Evolutionary conservation across 2,113 vertebrate species (phyloP).

Genomic region (Nipponia nippon): DNA sequence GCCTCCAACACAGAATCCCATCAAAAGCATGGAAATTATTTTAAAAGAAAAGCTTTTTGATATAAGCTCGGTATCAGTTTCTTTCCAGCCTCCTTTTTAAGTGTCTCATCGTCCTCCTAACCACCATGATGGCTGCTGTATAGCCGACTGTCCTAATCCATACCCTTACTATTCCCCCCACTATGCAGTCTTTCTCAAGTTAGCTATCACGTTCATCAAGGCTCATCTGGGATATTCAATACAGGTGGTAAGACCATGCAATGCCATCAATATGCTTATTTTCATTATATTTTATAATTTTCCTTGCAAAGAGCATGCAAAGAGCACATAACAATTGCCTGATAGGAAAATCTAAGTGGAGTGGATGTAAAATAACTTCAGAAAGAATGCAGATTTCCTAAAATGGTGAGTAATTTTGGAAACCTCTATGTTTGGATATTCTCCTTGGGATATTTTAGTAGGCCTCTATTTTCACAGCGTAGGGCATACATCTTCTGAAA

Average conservation of each 20-base stretch:
- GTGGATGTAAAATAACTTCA: neutral
- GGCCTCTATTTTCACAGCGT: neutral
- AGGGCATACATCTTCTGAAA: neutral
- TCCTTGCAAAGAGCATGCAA: neutral
- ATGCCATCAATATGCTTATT: neutral
- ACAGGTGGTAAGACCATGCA: neutral
- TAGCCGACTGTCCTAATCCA: conserved; percentile 72
- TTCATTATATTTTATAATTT: neutral
- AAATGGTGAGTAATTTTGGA: neutral
- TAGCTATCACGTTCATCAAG: neutral
- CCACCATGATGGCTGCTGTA: conserved; percentile 40
- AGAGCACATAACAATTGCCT: neutral
- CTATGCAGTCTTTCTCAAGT: neutral
- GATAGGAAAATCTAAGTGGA: neutral
- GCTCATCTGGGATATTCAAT: neutral
- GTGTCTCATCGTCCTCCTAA: neutral
- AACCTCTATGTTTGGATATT: neutral
- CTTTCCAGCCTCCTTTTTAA: neutral
- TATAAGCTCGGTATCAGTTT: neutral
- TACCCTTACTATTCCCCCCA: conserved; percentile 36
- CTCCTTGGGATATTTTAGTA: neutral
- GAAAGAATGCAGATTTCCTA: neutral
- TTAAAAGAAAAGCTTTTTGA: neutral
- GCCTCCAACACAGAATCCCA: neutral
- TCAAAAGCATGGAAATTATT: neutral